Evolutionary conservation across 2,888 invertebrate genomes (phyloP), one percentile per base, ranked within the genome.

Genomic region (Drosophila algonquin): DNA sequence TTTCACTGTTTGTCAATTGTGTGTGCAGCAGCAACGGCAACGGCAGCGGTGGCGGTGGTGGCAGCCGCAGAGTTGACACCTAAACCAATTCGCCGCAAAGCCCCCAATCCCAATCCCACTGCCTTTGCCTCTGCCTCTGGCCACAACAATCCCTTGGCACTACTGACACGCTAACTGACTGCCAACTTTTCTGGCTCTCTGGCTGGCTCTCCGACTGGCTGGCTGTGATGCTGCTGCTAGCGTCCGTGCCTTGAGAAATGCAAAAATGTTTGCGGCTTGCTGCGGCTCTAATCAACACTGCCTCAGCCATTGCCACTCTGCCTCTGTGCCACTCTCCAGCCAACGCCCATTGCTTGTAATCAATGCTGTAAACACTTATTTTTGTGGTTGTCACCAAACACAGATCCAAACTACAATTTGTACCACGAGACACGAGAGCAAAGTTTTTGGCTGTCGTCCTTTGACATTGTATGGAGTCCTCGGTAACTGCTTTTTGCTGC

Each of bases 311-410:
- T n/a, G 10, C 50, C 44, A 24, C 16, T 61, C 45, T 24, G 50
- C 57, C 57, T 35, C 47, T 45, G n/a, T 57, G 58, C 21, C 47
- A 44, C 16, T 44, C 30, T 58, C 63, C 56, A 72, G 73, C 73
- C 70, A 63, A 71, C 77, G 77, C 74, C 77, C 62, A 61, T 62
- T 64, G 58, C 77, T 74, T 88, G 86, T 86, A 86, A 86, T 86
- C 86, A 86, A 86, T 86, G 86, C 81, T 86, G 86, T 86, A 86
- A 88, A 86, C 86, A 86, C 89, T 87, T 88, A 87, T 86, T 88
- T 88, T 88, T 86, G 86, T 88, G 86, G 87, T 74, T 87, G 82
- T 76, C 70, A 65, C 71, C 68, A 52, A 75, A 63, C 71, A 64
- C 40, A 40, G 40, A 40, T 40, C 40, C 59, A 59, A 56, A 47